These are phyloP conservation scores for Ploceus nigricollis DNA, from an alignment of 2,113 vertebrate genomes.

Conservation along the genomic window DNA sequence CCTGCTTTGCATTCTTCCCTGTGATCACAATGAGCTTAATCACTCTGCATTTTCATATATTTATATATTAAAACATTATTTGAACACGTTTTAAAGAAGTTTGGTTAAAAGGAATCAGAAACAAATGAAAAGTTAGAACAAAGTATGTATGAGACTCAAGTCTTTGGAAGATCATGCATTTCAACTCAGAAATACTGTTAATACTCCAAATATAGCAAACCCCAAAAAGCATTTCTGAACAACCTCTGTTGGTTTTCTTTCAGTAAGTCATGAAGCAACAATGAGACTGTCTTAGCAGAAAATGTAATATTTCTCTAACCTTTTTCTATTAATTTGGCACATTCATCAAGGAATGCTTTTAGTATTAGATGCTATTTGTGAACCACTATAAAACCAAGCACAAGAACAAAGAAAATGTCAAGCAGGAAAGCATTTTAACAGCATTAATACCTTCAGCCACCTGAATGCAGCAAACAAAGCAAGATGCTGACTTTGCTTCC, in stretches of 20 bases:
- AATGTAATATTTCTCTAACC: accelerated
- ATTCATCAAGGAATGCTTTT: background rate
- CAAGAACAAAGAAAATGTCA: background rate
- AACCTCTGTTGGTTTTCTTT: background rate
- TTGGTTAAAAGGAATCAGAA: background rate
- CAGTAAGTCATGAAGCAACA: background rate
- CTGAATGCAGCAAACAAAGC: background rate
- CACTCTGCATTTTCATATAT: background rate
- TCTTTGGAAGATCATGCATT: background rate
- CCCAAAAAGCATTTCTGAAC: background rate
- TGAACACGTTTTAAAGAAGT: background rate
- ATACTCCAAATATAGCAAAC: background rate
- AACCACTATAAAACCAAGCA: background rate
- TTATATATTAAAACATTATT: background rate
- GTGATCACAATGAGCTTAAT: background rate
- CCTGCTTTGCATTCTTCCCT: background rate
- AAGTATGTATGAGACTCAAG: accelerated
- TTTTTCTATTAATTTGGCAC: background rate
- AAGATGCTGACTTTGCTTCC: background rate
- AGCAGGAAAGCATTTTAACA: background rate
- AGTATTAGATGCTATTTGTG: background rate
- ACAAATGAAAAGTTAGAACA: background rate
- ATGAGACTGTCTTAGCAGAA: background rate
- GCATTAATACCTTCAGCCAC: background rate
- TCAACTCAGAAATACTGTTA: background rate